These are phyloP conservation scores for Aphelenchoides bicaudatus DNA, from an alignment of 2,888 invertebrate species.

Conservation along the genomic window DNA sequence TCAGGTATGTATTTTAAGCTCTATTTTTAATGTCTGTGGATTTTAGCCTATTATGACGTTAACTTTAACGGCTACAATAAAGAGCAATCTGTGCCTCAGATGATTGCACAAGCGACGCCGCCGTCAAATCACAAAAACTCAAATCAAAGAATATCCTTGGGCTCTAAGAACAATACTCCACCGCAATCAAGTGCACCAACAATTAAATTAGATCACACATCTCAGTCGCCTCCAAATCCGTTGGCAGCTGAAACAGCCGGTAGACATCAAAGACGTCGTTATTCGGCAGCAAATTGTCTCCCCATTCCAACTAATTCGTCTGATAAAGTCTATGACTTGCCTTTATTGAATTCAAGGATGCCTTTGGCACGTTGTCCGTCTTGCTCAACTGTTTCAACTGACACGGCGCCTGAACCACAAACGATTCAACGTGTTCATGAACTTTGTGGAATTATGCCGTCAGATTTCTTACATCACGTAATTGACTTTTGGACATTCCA, in stretches of 20 bases:
- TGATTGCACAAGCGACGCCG: constrained; percentile 28
- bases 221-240: constrained; percentile 5
- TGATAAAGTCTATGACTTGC: constrained; percentile 3
- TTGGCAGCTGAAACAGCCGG: background rate
- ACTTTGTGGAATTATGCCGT: constrained; percentile 19
- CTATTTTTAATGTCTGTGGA: no score
- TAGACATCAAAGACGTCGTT: constrained; percentile 9
- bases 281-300: constrained; percentile 14
- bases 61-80: constrained; percentile 38
- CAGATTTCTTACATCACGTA: constrained; percentile 15
- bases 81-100: constrained; percentile 35
- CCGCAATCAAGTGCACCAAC: constrained; percentile 6
- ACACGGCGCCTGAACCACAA: constrained; percentile 1
- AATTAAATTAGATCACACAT: constrained; percentile 10
- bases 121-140: background rate
- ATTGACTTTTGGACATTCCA: background rate
- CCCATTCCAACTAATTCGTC: background rate
- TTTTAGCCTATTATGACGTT: no score
- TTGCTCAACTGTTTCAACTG: background rate
- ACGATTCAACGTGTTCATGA: constrained; percentile 15
- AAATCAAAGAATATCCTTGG: background rate
- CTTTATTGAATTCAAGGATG: constrained; percentile 8
- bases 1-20: constrained; percentile 49
- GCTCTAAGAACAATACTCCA: background rate
- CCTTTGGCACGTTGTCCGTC: constrained; percentile 15